Conservation (phyloP, 2,797 vertebrate genomes). For the Emydoidea blandingii region DNA sequence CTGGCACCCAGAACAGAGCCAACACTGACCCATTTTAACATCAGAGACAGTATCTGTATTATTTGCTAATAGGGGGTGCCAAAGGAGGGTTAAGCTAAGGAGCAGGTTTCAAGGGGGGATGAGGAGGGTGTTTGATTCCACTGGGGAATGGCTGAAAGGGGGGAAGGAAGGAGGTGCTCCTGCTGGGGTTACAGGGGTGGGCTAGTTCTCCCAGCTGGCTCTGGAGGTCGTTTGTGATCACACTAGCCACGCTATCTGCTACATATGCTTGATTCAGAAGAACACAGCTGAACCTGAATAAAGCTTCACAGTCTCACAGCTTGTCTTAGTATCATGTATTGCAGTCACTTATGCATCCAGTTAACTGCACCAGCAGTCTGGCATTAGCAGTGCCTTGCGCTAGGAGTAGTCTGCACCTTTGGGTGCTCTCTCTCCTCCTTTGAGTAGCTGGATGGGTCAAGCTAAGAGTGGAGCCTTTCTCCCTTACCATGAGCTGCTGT, state of each 20-base stretch:
- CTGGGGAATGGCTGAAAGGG: background rate
- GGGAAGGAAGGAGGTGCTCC: background rate
- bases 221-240: background rate
- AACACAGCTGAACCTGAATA: background rate
- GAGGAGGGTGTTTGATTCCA: background rate
- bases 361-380: background rate
- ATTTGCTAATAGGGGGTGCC: background rate
- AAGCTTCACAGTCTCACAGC: background rate
- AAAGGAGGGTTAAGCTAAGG: background rate
- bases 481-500: no score
- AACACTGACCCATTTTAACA: background rate
- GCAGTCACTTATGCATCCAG: background rate
- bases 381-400: background rate
- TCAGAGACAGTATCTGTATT: background rate
- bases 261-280: background rate
- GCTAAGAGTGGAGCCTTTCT: no score
- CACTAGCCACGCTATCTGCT: background rate
- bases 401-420: background rate
- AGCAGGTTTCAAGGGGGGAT: background rate
- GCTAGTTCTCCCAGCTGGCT: background rate
- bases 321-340: background rate
- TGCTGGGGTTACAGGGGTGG: background rate
- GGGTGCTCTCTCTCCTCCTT: no score
- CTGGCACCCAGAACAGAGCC: background rate
- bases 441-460: background rate